Evolutionary conservation across 2,113 vertebrate genomes (phyloP).

Genomic region (Arenaria interpres): DNA sequence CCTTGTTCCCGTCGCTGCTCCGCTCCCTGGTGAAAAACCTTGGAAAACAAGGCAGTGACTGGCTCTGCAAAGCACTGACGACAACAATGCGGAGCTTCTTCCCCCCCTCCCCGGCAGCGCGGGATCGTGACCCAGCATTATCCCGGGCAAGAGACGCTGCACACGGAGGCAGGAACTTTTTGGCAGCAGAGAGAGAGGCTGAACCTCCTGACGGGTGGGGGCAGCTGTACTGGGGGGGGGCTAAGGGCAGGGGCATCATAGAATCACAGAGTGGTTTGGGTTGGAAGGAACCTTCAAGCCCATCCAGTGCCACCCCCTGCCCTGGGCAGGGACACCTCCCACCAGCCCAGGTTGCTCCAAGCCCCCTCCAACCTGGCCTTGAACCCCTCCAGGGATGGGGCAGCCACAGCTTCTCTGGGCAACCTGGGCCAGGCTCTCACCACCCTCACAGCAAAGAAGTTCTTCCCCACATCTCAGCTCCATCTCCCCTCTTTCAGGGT

Average conservation of each 20-base stretch:
- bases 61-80: slow-evolving; percentile 37
- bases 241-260: neutral
- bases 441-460: no score
- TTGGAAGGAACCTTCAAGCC: no score
- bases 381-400: no score
- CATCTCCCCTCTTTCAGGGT: no score
- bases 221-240: neutral
- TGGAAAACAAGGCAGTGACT: neutral
- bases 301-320: no score
- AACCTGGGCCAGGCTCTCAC: no score
- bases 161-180: neutral
- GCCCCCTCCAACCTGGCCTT: no score
- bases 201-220: neutral
- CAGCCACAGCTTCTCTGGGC: no score
- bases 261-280: no score
- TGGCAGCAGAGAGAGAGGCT: neutral
- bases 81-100: neutral
- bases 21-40: neutral
- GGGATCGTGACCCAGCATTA: neutral
- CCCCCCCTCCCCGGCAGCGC: rapidly evolving
- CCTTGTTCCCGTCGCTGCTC: neutral
- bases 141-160: rapidly evolving
- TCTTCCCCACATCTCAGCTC: no score
- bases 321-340: no score
- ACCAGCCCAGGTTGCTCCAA: no score